Evolutionary conservation across 1,140 invertebrate species (phyloP).

Genomic region (Zaprionus ghesquierei): DNA sequence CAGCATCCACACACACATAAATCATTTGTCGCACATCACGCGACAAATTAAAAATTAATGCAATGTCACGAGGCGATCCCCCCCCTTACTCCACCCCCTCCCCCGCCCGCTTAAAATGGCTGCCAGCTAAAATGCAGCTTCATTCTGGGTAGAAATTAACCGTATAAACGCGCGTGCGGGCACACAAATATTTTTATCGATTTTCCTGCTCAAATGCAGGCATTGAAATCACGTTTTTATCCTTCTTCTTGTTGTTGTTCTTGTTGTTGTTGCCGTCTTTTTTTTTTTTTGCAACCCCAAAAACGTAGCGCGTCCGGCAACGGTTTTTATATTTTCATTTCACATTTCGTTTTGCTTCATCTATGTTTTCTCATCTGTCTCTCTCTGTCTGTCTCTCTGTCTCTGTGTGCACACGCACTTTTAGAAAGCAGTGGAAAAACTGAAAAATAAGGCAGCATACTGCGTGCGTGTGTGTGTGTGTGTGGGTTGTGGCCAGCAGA

Average conservation of each 20-base stretch:
- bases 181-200: constrained; percentile 70
- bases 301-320: constrained; percentile 50
- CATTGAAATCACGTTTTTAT: constrained; percentile 28
- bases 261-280: not conserved
- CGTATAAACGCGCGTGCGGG: not conserved
- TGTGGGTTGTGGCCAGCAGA: constrained; percentile 11
- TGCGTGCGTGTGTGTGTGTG: constrained; percentile 35
- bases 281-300: constrained; percentile 68
- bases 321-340: constrained; percentile 37
- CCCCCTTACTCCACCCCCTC: not conserved
- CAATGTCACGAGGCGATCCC: constrained; percentile 21
- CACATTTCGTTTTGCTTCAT: constrained; percentile 16
- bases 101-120: constrained; percentile 24
- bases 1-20: constrained; percentile 51
- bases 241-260: not conserved
- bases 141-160: not conserved
- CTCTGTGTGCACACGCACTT: constrained; percentile 59
- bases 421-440: constrained; percentile 61
- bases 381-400: not conserved
- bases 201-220: constrained; percentile 67
- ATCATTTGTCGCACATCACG: constrained; percentile 66
- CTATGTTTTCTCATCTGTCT: constrained; percentile 2
- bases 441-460: constrained; percentile 56
- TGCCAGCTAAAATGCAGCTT: not conserved
- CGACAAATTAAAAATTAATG: constrained; percentile 76